Evolutionary conservation across 1,140 invertebrate species (phyloP).

Genomic region (Drosophila punjabiensis): DNA sequence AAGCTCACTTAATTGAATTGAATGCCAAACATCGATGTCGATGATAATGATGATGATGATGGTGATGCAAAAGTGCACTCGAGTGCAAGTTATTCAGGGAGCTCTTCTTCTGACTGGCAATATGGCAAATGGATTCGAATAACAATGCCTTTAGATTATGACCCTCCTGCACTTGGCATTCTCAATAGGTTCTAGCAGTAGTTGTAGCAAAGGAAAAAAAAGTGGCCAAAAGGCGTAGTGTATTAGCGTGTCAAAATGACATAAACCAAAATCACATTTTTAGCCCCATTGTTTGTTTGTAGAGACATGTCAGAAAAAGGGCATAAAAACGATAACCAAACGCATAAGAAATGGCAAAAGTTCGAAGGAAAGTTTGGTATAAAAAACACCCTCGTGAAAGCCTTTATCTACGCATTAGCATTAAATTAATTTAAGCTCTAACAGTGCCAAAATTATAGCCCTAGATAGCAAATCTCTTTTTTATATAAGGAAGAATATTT

Average conservation of each 20-base stretch:
- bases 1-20: constrained; percentile 76
- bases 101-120: constrained; percentile 25
- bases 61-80: constrained; percentile 57
- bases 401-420: constrained; percentile 19
- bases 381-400: not conserved
- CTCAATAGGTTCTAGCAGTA: not conserved
- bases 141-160: constrained; percentile 57
- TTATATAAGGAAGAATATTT: not conserved
- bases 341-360: constrained; percentile 45
- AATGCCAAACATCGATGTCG: constrained; percentile 60
- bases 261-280: constrained; percentile 80
- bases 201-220: not conserved
- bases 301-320: constrained; percentile 60
- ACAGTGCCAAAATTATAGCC: constrained; percentile 7
- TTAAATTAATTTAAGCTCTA: constrained; percentile 21
- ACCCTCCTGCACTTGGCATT: constrained; percentile 38
- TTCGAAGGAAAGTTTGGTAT: not conserved
- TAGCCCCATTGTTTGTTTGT: constrained; percentile 56
- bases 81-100: constrained; percentile 45
- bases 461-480: not conserved
- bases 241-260: constrained; percentile 76
- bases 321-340: constrained; percentile 66
- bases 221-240: constrained; percentile 8
- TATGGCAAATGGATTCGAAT: constrained; percentile 62
- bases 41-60: constrained; percentile 5